Evolutionary conservation across 2,113 vertebrate species (phyloP), one percentile per base, ranked within the genome.

Genomic region (Indicator maculatus): DNA sequence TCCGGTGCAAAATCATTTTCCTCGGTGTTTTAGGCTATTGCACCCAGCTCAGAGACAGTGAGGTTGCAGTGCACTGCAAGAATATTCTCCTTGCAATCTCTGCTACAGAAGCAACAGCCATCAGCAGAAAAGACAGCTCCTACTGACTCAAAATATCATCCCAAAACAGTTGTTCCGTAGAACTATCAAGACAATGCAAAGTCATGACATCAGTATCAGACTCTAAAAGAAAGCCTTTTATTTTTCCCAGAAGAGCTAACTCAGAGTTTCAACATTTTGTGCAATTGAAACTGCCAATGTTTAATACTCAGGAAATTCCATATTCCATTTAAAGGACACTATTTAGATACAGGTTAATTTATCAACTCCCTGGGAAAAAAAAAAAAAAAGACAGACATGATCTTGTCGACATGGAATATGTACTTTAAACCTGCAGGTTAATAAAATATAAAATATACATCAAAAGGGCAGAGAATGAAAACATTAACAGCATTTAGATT

Each of bases 281-380:
- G 61, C 17, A 67, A 1, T 15, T 38, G 44, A 84, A 92, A 69
- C 18, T 53, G 26, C 7, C 11, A 13, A 21, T 38, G 6, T 65
- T 66, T 44, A 81, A 55, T 11, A 41, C 4, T 61, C 64, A 69
- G 56, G 19, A 38, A 84, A 86, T 53, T 74, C 31, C 67, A 19
- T 76, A 73, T 73, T 83, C 24, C 6, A 36, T 39, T 67, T 56
- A 83, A 61, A 85, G 19, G 2, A 61, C 3, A 16, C 31, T 78
- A 61, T 55, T 75, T 84, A 86, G 27, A 67, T 55, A 47, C 4
- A 81, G 63, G 9, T 77, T 81, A 84, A 83, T 72, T 86, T 72
- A 83, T 74, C 16, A 72, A 30, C 0, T 2, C 4, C 6, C 4
- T 11, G 11, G 8, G 19, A 9, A 2, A 1, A 4, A 20, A 12